A percentile compares a stretch with the other conserved stretches of the same genome.
phyloP scores from a whole-genome alignment of 2,113 vertebrate genomes.

The Odocoileus hemionus region DNA sequence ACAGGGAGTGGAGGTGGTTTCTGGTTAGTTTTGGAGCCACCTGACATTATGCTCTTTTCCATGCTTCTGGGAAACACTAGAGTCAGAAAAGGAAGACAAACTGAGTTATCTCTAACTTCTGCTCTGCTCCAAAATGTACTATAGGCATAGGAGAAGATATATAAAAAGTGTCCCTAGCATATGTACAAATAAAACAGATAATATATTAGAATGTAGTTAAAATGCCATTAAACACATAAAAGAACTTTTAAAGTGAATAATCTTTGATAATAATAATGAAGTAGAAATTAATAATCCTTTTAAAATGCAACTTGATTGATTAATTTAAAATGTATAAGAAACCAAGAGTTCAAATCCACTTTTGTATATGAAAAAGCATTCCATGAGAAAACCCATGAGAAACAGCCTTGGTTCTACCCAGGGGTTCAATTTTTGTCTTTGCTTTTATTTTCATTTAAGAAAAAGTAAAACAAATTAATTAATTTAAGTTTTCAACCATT shows the following conservation, averaged over 20 bases:
- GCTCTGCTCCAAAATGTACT: background rate
- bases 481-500: background rate
- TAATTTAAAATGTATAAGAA: conserved; percentile 1
- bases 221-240: background rate
- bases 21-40: background rate
- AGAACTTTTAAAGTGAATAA: background rate
- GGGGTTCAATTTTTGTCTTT: conserved; percentile 22
- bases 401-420: background rate
- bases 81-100: background rate
- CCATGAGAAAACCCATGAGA: background rate
- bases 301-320: background rate
- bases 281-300: background rate
- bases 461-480: background rate
- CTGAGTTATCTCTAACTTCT: background rate
- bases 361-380: background rate
- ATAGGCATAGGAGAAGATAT: background rate
- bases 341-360: background rate
- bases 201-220: background rate
- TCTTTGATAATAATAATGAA: background rate
- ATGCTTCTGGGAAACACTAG: background rate
- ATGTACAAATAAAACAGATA: background rate
- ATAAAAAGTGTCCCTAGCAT: background rate
- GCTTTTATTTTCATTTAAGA: conserved; percentile 15
- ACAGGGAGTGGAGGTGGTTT: background rate
- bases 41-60: background rate